Conservation (phyloP, 2,797 vertebrate genomes). For the Xenops minutus region DNA sequence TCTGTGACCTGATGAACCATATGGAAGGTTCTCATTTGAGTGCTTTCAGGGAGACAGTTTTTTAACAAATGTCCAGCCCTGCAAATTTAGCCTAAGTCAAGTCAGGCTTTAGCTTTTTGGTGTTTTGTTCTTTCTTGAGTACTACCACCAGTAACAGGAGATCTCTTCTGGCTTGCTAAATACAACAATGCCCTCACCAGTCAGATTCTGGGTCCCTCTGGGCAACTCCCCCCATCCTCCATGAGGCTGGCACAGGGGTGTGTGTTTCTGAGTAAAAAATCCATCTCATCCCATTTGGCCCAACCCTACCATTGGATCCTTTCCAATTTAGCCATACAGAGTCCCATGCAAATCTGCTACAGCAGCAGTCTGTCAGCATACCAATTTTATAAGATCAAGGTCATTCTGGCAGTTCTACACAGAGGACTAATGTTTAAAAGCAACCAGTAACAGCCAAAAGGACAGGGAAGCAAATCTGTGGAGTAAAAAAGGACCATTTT, state of each 20-base stretch:
- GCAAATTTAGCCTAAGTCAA: not conserved
- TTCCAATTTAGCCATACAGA: not conserved
- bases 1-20: not conserved
- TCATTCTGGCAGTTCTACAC: not conserved
- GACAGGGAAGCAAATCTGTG: not conserved
- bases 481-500: not conserved
- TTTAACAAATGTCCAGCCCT: not conserved
- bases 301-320: not conserved
- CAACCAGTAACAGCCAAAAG: not conserved
- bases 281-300: conserved; percentile 19
- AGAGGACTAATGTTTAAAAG: conserved; percentile 4
- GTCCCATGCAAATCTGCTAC: not conserved
- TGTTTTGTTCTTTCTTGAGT: not conserved
- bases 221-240: not conserved
- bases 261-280: not conserved
- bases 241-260: not conserved
- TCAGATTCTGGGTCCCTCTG: not conserved
- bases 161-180: not conserved
- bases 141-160: not conserved
- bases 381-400: conserved; percentile 10
- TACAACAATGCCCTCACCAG: not conserved
- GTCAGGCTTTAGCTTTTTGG: not conserved
- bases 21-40: not conserved
- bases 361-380: conserved; percentile 4
- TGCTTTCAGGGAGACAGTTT: not conserved